These are phyloP conservation scores for Drosophila punjabiensis DNA, from an alignment of 1,140 invertebrate species.

Conservation along the genomic window DNA sequence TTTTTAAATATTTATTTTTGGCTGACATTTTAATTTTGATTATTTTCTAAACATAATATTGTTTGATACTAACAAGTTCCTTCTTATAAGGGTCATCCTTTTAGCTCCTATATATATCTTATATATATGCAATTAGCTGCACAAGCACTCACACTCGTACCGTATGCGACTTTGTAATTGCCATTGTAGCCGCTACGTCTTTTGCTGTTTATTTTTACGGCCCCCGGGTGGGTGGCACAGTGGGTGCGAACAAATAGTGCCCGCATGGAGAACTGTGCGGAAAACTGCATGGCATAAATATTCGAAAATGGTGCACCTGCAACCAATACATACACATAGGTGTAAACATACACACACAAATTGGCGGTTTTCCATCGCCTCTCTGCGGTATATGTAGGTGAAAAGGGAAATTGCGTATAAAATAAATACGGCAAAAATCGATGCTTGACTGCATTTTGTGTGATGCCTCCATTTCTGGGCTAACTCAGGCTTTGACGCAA, in stretches of 20 bases:
- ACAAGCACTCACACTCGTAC: conserved; percentile 27
- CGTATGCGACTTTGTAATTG: conserved; percentile 48
- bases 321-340: neutral
- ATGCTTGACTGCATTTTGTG: conserved; percentile 37
- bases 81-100: neutral
- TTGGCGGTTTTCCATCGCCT: too few relatives aligned
- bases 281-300: conserved; percentile 48
- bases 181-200: conserved; percentile 30
- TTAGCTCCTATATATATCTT: neutral
- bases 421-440: conserved; percentile 51
- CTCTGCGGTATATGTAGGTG: conserved; percentile 10
- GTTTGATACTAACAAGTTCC: neutral
- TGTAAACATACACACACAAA: neutral
- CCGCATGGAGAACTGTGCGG: conserved; percentile 23
- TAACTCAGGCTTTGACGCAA: neutral
- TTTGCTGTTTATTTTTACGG: conserved; percentile 31
- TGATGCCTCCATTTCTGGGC: conserved; percentile 20
- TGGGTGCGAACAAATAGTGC: conserved; percentile 26
- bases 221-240: conserved; percentile 14
- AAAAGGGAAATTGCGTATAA: conserved; percentile 44
- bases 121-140: conserved; percentile 47
- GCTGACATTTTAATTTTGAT: too few relatives aligned
- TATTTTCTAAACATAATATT: too few relatives aligned
- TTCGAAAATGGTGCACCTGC: conserved; percentile 27
- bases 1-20: too few relatives aligned